These are phyloP conservation scores for Hypolimnas misippus DNA, from an alignment of 2,888 invertebrate genomes.

Conservation along the genomic window DNA sequence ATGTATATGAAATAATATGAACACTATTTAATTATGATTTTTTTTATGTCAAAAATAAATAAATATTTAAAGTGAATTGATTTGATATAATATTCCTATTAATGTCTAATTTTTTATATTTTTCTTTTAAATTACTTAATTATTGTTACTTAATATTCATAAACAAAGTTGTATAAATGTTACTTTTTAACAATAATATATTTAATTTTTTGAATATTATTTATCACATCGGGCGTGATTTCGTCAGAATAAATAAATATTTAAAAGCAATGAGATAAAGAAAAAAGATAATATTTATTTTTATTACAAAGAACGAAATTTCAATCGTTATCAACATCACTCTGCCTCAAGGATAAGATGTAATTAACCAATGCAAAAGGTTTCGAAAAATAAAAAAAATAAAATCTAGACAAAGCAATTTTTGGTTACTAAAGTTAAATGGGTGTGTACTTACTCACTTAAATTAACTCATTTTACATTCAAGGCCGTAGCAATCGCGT, in stretches of 20 bases:
- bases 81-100: too few relatives aligned
- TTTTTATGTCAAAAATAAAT: too few relatives aligned
- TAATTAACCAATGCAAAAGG: constrained; percentile 14
- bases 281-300: neutral
- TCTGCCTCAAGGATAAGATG: constrained; percentile 7
- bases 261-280: neutral
- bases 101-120: too few relatives aligned
- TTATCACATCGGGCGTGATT: neutral
- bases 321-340: constrained; percentile 6
- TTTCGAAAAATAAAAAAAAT: constrained; percentile 11
- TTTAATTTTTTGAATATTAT: too few relatives aligned
- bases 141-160: neutral
- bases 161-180: too few relatives aligned
- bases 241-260: neutral
- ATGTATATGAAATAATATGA: neutral
- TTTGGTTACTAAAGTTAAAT: constrained; percentile 18
- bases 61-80: too few relatives aligned
- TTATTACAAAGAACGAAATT: constrained; percentile 1
- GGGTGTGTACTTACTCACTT: constrained; percentile 43
- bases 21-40: too few relatives aligned
- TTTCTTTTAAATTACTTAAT: too few relatives aligned
- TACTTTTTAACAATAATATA: too few relatives aligned
- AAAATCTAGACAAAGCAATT: constrained; percentile 27
- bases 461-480: constrained; percentile 48
- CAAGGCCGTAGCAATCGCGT: constrained; percentile 58